Percentiles rank a stretch among this genome's conserved stretches.
phyloP scores from a whole-genome alignment of 2,888 invertebrate species.

The Fragum whitleyi region DNA sequence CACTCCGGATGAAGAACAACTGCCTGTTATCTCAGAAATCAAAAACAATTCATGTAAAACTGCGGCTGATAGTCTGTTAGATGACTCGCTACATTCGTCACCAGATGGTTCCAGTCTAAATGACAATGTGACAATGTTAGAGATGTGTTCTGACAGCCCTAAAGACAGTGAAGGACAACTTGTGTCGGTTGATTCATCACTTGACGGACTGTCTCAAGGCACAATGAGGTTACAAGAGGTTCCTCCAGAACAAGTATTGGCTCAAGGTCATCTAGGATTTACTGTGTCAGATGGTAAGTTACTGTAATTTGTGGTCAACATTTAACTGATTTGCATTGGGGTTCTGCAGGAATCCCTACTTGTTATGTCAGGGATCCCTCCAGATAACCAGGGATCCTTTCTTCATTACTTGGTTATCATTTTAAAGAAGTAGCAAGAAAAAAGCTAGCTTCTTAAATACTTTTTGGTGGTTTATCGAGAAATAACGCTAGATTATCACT shows the following conservation, averaged over 20 bases:
- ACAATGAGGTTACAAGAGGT: slow-evolving; percentile 51
- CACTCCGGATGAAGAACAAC: slow-evolving; percentile 60
- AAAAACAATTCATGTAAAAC: slow-evolving; percentile 20
- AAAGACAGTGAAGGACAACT: slow-evolving; percentile 10
- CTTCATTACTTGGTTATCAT: too few species aligned
- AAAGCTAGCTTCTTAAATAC: too few species aligned
- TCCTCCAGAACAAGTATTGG: slow-evolving; percentile 39
- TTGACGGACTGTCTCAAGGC: slow-evolving; percentile 41
- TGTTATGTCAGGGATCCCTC: too few species aligned
- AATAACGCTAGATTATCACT: too few species aligned
- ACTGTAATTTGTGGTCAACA: too few species aligned
- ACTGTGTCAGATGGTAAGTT: slow-evolving; percentile 56
- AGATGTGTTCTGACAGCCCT: slow-evolving; percentile 2
- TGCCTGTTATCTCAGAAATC: slow-evolving; percentile 53
- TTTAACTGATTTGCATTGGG: not conserved
- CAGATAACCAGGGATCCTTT: too few species aligned
- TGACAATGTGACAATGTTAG: slow-evolving; percentile 16
- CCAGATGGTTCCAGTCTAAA: not conserved
- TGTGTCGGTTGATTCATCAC: slow-evolving; percentile 35
- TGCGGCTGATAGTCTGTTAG: not conserved
- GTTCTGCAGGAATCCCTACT: too few species aligned
- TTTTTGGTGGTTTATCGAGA: too few species aligned
- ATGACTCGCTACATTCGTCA: not conserved
- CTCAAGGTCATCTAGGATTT: slow-evolving; percentile 40
- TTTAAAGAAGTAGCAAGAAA: too few species aligned